Percentiles rank a stretch among this genome's conserved stretches.
phyloP scores from a whole-genome alignment of 2,888 invertebrate genomes.

The Caradrina clavipalpis region DNA sequence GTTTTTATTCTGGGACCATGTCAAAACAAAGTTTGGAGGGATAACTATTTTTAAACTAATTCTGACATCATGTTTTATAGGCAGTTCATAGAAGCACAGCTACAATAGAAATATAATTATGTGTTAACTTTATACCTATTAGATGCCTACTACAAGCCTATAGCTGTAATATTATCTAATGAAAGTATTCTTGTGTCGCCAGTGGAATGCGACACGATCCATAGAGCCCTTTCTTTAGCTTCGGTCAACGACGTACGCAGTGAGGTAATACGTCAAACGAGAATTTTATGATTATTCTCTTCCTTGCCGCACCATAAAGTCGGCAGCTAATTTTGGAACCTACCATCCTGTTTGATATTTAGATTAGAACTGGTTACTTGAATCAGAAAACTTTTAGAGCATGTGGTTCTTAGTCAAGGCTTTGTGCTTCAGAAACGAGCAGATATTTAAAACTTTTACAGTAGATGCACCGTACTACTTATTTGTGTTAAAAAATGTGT shows the following conservation, averaged over 20 bases:
- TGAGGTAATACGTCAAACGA: conserved; percentile 62
- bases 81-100: neutral
- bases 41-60: conserved; percentile 22
- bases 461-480: no score
- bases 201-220: conserved; percentile 46
- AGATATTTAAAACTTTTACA: no score
- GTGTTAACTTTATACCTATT: neutral
- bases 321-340: conserved; percentile 56
- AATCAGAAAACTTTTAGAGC: neutral
- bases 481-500: no score
- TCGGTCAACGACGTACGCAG: conserved; percentile 58
- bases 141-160: conserved; percentile 12
- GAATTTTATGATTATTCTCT: conserved; percentile 64
- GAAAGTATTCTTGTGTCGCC: conserved; percentile 45
- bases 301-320: conserved; percentile 45
- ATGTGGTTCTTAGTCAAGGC: neutral
- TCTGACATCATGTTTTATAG: conserved; percentile 7
- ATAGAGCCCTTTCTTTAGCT: conserved; percentile 57
- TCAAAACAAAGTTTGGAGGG: conserved; percentile 6
- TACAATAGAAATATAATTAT: neutral
- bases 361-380: neutral
- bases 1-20: conserved; percentile 23
- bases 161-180: conserved; percentile 46
- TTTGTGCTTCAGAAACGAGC: neutral
- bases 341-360: conserved; percentile 56